Evolutionary conservation across 1,140 invertebrate genomes (phyloP).

Genomic region (Stegodyphus dumicola): DNA sequence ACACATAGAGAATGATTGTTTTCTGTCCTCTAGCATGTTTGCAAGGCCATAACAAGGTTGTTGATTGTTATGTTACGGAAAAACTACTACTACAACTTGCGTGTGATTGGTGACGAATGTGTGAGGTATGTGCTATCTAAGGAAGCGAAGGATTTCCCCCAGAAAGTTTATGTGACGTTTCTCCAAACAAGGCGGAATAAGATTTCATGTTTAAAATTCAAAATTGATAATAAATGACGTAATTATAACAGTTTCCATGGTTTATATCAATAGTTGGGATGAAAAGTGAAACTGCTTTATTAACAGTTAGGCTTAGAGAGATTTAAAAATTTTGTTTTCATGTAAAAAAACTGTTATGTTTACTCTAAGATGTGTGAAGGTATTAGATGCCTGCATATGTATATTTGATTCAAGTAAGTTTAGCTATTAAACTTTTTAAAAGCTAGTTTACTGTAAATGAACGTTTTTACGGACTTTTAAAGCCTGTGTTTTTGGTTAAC

Average conservation of each 20-base stretch:
- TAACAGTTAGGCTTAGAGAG: slow-evolving; percentile 51
- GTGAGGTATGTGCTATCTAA: slow-evolving; percentile 41
- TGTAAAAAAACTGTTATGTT: slow-evolving; percentile 3
- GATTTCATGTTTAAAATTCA: slow-evolving; percentile 27
- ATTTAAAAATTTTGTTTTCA: slow-evolving; percentile 7
- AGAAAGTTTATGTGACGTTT: slow-evolving; percentile 41
- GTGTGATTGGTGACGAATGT: slow-evolving; percentile 55
- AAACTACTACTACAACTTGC: slow-evolving; percentile 52
- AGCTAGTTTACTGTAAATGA: too few species aligned
- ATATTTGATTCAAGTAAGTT: slow-evolving; percentile 10
- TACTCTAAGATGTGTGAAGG: not conserved
- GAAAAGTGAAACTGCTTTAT: slow-evolving; percentile 17
- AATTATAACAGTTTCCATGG: slow-evolving; percentile 24
- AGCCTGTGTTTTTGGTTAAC: too few species aligned
- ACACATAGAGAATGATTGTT: not conserved
- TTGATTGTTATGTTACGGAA: slow-evolving; percentile 11
- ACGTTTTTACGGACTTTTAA: too few species aligned
- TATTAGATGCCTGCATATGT: not conserved
- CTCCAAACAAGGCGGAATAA: not conserved
- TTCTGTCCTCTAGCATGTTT: not conserved
- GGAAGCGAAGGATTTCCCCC: slow-evolving; percentile 40
- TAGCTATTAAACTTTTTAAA: not conserved
- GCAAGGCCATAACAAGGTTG: slow-evolving; percentile 49
- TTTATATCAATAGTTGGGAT: slow-evolving; percentile 10
- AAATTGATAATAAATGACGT: slow-evolving; percentile 3